phyloP scores from a whole-genome alignment of 2,113 vertebrate genomes.

The Nannospalax galili region DNA sequence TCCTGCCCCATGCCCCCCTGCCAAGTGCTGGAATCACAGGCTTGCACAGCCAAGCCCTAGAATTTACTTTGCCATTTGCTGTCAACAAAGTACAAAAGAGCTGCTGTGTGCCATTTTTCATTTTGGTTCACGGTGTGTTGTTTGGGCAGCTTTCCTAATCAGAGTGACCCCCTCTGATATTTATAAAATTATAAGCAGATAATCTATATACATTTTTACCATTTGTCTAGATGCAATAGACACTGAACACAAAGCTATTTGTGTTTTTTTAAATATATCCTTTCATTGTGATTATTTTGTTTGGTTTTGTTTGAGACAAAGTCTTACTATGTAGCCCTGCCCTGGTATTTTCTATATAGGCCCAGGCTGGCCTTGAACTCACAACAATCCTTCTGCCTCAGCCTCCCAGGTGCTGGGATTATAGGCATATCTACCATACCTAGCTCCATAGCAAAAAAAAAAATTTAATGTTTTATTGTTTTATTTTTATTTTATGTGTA shows the following conservation, averaged over 20 bases:
- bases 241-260: not conserved
- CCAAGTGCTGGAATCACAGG: no score
- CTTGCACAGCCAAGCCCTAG: no score
- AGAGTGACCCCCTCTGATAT: not conserved
- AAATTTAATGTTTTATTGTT: no score
- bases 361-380: not conserved
- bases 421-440: not conserved
- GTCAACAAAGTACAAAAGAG: not conserved
- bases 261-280: not conserved
- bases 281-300: not conserved
- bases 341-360: not conserved
- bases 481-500: no score
- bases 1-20: no score
- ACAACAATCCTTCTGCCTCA: not conserved
- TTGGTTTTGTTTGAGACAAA: not conserved
- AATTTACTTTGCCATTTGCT: not conserved
- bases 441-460: no score
- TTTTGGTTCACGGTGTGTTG: not conserved
- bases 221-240: not conserved
- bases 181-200: not conserved
- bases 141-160: not conserved
- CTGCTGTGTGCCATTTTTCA: not conserved
- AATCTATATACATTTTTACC: constrained; percentile 1
- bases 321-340: no score
- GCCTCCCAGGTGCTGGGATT: not conserved